Conservation (phyloP, 2,113 vertebrate species). For the Mus pahari region DNA sequence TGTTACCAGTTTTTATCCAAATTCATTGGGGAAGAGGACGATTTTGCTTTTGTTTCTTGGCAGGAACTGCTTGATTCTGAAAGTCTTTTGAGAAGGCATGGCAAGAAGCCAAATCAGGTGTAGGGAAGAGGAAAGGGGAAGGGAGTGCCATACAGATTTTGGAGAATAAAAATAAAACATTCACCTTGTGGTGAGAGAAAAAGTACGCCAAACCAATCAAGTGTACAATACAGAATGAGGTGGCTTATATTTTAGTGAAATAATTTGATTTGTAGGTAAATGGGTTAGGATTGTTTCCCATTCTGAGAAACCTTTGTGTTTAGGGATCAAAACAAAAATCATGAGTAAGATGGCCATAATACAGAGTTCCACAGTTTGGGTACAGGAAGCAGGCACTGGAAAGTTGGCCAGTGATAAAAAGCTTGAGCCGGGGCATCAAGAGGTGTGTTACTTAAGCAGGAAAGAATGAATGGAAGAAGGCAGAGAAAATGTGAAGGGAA, state of each 20-base stretch:
- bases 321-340: neutral
- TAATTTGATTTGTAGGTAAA: neutral
- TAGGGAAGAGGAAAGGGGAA: too few species aligned
- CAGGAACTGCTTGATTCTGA: too few species aligned
- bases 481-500: constrained; percentile 19
- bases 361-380: neutral
- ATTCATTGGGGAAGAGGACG: too few species aligned
- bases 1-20: too few species aligned
- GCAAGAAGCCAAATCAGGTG: too few species aligned
- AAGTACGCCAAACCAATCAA: neutral
- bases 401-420: neutral
- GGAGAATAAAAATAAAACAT: neutral
- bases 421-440: neutral
- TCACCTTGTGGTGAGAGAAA: neutral
- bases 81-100: too few species aligned
- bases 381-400: neutral
- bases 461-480: neutral
- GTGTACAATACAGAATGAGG: neutral
- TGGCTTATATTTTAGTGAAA: neutral
- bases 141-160: neutral
- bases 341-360: neutral
- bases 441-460: neutral
- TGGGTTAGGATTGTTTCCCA: neutral
- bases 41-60: too few species aligned
- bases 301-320: constrained; percentile 6